Conservation (phyloP, 2,888 invertebrate genomes). For the Lasioglossum zephyrum region DNA sequence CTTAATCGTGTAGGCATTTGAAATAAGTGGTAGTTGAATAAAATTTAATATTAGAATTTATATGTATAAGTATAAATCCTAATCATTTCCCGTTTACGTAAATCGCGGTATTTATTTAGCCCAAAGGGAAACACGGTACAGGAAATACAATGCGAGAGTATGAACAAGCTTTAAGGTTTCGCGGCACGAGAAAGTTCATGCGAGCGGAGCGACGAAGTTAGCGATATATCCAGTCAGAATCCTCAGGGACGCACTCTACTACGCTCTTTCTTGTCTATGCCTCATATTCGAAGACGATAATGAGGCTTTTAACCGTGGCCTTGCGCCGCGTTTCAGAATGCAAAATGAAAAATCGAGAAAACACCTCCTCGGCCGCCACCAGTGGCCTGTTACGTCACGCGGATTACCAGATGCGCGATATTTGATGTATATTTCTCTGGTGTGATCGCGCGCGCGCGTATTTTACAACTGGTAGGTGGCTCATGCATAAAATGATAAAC, state of each 20-base stretch:
- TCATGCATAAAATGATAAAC: background rate
- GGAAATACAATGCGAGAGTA: background rate
- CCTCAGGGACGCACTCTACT: constrained; percentile 64
- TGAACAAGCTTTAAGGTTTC: constrained; percentile 36
- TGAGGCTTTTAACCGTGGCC: constrained; percentile 67
- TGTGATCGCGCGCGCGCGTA: constrained; percentile 12
- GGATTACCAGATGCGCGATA: constrained; percentile 19
- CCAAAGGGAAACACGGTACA: background rate
- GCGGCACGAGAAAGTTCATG: constrained; percentile 64
- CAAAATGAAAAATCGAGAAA: constrained; percentile 62
- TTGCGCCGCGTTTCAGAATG: constrained; percentile 45
- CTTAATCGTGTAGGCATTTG: background rate
- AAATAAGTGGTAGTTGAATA: background rate
- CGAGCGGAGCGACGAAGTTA: constrained; percentile 60
- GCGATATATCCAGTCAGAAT: constrained; percentile 47
- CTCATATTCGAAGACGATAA: constrained; percentile 67
- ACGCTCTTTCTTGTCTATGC: constrained; percentile 39
- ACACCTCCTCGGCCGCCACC: constrained; percentile 12
- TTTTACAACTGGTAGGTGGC: background rate
- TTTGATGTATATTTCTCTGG: constrained; percentile 20
- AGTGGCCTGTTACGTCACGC: constrained; percentile 32
- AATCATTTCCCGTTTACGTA: background rate
- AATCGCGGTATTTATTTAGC: background rate
- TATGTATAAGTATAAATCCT: no score
- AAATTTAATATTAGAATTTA: background rate